A percentile compares a stretch with the other conserved stretches of the same genome.
These are phyloP conservation scores for Drosophila longiperda DNA, from an alignment of 2,888 invertebrate genomes.

Conservation along the genomic window DNA sequence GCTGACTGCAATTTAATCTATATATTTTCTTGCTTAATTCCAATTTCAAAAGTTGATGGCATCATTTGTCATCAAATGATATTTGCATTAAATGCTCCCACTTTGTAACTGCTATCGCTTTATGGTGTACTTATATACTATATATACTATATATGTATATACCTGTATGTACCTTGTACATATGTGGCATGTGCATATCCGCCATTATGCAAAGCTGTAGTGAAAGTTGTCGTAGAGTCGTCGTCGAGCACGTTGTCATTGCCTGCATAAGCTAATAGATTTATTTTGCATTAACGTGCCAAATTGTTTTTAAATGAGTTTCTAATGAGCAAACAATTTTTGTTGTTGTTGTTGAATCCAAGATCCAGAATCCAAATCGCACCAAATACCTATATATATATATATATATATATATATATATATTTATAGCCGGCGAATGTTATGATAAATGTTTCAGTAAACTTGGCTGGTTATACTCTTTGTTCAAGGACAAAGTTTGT, in stretches of 20 bases:
- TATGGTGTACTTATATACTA: constrained; percentile 34
- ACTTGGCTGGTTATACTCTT: constrained; percentile 39
- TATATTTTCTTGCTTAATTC: constrained; percentile 8
- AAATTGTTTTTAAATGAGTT: constrained; percentile 81
- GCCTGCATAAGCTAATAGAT: constrained; percentile 75
- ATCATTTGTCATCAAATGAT: constrained; percentile 69
- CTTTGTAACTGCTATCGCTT: constrained; percentile 32
- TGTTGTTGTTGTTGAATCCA: constrained; percentile 43
- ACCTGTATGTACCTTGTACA: constrained; percentile 1
- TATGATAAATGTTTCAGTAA: constrained; percentile 68
- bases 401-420: constrained; percentile 8
- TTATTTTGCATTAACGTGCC: constrained; percentile 81
- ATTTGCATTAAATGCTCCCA: constrained; percentile 67
- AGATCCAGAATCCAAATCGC: constrained; percentile 41
- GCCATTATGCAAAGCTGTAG: constrained; percentile 28
- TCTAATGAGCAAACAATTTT: constrained; percentile 79
- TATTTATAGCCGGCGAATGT: constrained; percentile 42
- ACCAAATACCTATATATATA: constrained; percentile 14
- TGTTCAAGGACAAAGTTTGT: constrained; percentile 77
- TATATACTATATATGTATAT: constrained; percentile 6
- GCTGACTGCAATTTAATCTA: not conserved
- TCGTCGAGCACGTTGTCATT: constrained; percentile 49
- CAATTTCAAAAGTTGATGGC: constrained; percentile 43
- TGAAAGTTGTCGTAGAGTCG: constrained; percentile 39
- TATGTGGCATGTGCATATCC: constrained; percentile 8